Evolutionary conservation across 2,888 invertebrate genomes (phyloP), one percentile per base, ranked within the genome.

Genomic region (Orthosia gracilis): DNA sequence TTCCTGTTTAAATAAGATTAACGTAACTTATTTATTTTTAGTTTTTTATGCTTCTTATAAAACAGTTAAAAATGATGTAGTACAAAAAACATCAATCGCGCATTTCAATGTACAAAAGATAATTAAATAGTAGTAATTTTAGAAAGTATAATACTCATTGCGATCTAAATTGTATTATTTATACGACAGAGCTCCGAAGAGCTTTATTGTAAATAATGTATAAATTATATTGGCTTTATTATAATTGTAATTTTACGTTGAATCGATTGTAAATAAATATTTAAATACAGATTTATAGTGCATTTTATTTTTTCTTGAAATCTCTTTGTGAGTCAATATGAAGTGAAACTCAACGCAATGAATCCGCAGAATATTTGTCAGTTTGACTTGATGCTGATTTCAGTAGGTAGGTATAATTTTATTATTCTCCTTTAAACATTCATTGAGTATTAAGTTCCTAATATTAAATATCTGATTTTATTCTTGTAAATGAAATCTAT

Each of bases 141-240:
- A 75, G 63, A 66, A 74, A 74, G 78, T 82, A 72, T 79, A 91
- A 91, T 91, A 91, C 90, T 91, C 90, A 89, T 87, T 87, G 89
- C 84, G 78, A 89, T 88, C 88, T 83, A 88, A 89, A 86, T 86
- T 87, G 76, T 83, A 73, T 82, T 85, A 87, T 89, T 87, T 87
- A 88, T 86, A 80, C 82, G 79, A 82, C 81, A 76, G 84, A 83
- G 76, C 86, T 83, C 84, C 81, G 83, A 88, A 82, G 85, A 86
- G 82, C 83, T 85, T 76, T 85, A 85, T 89, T 95, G 95, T 95
- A 95, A 94, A 95, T 95, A 95, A 91, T 93, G 91, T 94, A 92
- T 89, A 92, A 89, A 89, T 87, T 87, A 79, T 89, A 91, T 89
- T 86, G 84, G 89, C 87, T 78, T 89, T 91, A 88, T 86, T 88